Conservation (phyloP, 2,113 vertebrate species). For the Platanista minor region DNA sequence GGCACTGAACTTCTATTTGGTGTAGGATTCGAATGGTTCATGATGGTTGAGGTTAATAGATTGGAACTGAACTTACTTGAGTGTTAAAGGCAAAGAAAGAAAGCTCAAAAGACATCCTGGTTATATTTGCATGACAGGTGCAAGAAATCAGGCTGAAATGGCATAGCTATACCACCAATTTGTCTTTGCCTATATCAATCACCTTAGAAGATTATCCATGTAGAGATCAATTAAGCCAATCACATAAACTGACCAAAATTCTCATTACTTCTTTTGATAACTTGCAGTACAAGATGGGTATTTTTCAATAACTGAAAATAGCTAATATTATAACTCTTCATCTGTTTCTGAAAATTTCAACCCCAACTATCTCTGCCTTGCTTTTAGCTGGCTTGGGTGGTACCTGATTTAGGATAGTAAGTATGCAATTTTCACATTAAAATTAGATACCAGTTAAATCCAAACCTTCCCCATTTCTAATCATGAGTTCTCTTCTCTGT, state of each 20-base stretch:
- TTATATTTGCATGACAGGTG: background rate
- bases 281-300: background rate
- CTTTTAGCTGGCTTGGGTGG: background rate
- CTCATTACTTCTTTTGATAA: background rate
- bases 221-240: background rate
- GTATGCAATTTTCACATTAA: background rate
- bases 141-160: background rate
- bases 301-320: background rate
- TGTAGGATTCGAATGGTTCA: background rate
- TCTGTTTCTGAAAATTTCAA: background rate
- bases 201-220: background rate
- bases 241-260: background rate
- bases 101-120: background rate
- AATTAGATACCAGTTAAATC: background rate
- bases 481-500: background rate
- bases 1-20: background rate
- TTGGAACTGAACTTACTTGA: background rate
- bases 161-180: rapidly evolving
- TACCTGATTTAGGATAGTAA: background rate
- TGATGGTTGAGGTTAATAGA: background rate
- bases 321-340: background rate
- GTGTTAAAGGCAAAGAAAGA: background rate
- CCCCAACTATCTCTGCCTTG: background rate
- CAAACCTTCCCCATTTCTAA: background rate
- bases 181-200: background rate